These are phyloP conservation scores for Meta bourneti DNA, from an alignment of 2,888 invertebrate species.

Conservation along the genomic window DNA sequence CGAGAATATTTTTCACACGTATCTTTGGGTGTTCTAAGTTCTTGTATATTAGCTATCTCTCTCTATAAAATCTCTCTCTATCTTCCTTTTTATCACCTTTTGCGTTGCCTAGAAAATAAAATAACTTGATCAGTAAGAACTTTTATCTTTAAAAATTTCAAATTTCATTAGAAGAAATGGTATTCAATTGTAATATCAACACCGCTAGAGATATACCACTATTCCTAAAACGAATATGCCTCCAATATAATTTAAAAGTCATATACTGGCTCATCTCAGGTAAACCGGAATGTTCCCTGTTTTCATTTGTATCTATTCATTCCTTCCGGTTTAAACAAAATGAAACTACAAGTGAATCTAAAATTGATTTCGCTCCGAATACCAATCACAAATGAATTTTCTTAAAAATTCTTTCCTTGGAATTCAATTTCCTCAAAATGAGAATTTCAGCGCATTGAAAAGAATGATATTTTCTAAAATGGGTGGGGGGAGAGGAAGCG, in stretches of 20 bases:
- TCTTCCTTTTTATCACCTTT: no score
- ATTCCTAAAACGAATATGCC: not conserved
- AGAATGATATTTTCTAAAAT: not conserved
- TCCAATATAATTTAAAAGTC: not conserved
- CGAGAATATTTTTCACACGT: no score
- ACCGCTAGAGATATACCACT: not conserved
- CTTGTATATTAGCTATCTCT: no score
- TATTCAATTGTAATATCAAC: not conserved
- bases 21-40: no score
- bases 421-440: conserved; percentile 1
- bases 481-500: not conserved
- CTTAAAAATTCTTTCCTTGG: not conserved
- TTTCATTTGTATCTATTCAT: not conserved
- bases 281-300: not conserved
- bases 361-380: not conserved
- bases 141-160: not conserved
- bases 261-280: not conserved
- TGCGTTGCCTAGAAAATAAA: no score
- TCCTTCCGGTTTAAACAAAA: not conserved
- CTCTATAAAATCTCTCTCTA: no score
- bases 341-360: not conserved
- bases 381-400: not conserved
- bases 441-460: not conserved
- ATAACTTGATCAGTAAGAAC: not conserved
- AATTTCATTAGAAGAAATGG: not conserved